A percentile compares a stretch with the other conserved stretches of the same genome.
Conservation (phyloP, 1,140 invertebrate genomes). For the Colletes latitarsis region DNA sequence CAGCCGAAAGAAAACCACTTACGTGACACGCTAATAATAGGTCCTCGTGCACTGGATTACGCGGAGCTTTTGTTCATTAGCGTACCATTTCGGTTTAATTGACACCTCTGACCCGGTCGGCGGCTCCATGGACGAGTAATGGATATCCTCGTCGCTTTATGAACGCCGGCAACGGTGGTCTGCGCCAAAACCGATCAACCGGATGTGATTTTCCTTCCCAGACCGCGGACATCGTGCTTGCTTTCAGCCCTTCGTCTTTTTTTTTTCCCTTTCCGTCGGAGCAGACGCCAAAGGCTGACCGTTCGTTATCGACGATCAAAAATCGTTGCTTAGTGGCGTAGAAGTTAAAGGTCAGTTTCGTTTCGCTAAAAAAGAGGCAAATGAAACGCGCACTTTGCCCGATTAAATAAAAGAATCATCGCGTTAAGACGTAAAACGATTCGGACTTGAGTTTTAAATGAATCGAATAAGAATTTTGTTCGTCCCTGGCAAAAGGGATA, state of each 20-base stretch:
- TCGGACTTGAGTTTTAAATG: too few species aligned
- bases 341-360: too few species aligned
- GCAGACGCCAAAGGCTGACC: not conserved
- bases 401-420: too few species aligned
- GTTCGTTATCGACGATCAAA: not conserved
- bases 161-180: constrained; percentile 14
- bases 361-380: too few species aligned
- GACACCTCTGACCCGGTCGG: constrained; percentile 73
- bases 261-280: too few species aligned
- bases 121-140: constrained; percentile 56
- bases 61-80: constrained; percentile 76
- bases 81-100: constrained; percentile 76
- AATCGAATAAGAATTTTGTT: too few species aligned
- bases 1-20: constrained; percentile 73
- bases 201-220: constrained; percentile 39
- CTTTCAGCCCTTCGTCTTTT: too few species aligned
- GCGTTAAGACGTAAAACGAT: too few species aligned
- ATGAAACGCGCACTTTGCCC: too few species aligned
- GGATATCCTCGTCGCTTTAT: constrained; percentile 69
- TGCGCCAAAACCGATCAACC: constrained; percentile 46
- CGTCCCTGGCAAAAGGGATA: too few species aligned
- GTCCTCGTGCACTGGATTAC: constrained; percentile 70
- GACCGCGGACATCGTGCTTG: not conserved
- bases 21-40: constrained; percentile 72
- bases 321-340: not conserved